Percentiles rank a stretch among this genome's conserved stretches.
phyloP scores from a whole-genome alignment of 2,797 vertebrate genomes.

The Thaleichthys pacificus region DNA sequence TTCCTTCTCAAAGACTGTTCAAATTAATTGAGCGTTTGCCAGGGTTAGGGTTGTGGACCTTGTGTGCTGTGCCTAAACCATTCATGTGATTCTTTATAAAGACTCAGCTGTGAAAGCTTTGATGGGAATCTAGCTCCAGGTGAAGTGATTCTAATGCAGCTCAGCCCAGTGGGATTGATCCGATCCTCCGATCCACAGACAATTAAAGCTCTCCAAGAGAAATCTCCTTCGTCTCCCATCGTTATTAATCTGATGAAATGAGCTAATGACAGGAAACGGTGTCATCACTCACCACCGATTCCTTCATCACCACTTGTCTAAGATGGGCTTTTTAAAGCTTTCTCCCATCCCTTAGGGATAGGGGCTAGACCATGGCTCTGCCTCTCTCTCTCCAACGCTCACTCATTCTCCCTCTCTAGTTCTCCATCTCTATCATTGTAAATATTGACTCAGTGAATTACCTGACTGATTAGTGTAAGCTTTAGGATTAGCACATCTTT shows the following conservation, averaged over 20 bases:
- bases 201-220: slow-evolving; percentile 82
- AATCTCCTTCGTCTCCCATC: slow-evolving; percentile 76
- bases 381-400: slow-evolving; percentile 66
- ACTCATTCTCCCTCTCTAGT: slow-evolving; percentile 21
- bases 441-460: slow-evolving; percentile 75
- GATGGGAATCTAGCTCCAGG: slow-evolving; percentile 77
- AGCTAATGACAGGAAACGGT: slow-evolving; percentile 80
- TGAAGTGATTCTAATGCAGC: slow-evolving; percentile 76
- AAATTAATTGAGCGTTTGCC: slow-evolving; percentile 51
- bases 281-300: slow-evolving; percentile 76
- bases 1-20: slow-evolving; percentile 46
- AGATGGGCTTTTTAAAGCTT: slow-evolving; percentile 76
- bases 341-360: slow-evolving; percentile 60
- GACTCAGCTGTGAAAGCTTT: slow-evolving; percentile 73
- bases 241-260: slow-evolving; percentile 81
- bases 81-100: slow-evolving; percentile 76
- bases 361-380: slow-evolving; percentile 72
- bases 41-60: slow-evolving; percentile 51
- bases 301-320: slow-evolving; percentile 78
- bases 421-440: slow-evolving; percentile 47
- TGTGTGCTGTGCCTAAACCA: slow-evolving; percentile 69
- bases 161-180: slow-evolving; percentile 71
- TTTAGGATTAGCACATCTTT: slow-evolving; percentile 74
- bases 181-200: slow-evolving; percentile 78
- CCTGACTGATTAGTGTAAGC: slow-evolving; percentile 76